Base-by-base conservation (phyloP, 1,140 invertebrate genomes). In the Mizuhopecten yessoensis region DNA sequence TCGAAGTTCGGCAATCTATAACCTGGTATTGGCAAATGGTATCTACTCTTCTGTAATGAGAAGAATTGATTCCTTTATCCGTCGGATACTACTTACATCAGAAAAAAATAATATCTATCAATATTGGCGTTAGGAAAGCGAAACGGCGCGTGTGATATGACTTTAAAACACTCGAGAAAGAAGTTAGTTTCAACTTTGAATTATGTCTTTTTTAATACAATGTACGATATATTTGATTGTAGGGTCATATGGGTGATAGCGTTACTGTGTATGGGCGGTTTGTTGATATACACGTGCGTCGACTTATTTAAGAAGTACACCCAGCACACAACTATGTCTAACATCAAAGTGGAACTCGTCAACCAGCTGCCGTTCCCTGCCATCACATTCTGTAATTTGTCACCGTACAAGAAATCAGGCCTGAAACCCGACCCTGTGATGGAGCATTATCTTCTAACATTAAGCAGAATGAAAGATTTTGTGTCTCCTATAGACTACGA, bases 241-340 rank as follows among this genome's bases (percentile, higher is more conserved):
- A 91, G 90, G 57, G 34, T 91, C 0, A 91, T 91, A 13, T 91
- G 90, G 90, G 34, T 89, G 17, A 2, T 86, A 0, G 90, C 90
- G 0, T 45, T 91, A 11, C 23, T 91, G 2, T 88, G 34, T 29
- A 91, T 88, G 87, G 87, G 87, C 17, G 15, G 45, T 23, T 34
- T 89, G 34, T 17, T 91, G 75, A 34, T 89, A 34, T 91, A 91
- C 34, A 91, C 57, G 15, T 57, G 88, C 1, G 42, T 34, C 17
- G 57, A 23, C 57, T 17, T 91, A 15, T 89, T 87, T 87, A 33
- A 34, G 0, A 75, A 86, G 36, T 91, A 89, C 86, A 34, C 10
- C 42, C 86, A 36, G 17, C 33, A 91, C 13, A 42, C 87, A 49
- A 91, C 90, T 11, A 33, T 91, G 2, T 88, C 90, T 0, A 89